Evolutionary conservation across 2,113 vertebrate genomes (phyloP).

Genomic region (Muscicapa adusta): DNA sequence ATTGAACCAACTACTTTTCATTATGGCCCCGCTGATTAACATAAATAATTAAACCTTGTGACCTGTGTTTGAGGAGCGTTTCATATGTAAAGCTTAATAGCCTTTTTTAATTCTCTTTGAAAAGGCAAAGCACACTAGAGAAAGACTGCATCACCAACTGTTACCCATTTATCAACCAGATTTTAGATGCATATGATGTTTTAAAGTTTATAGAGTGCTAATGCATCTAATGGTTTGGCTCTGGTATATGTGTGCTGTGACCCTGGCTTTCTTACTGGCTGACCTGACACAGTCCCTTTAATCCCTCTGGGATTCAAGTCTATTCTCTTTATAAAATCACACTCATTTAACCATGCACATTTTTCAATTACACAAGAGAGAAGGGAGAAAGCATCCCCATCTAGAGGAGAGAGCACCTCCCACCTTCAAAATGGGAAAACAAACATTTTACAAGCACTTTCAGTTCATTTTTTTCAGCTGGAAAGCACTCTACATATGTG

Average conservation of each 20-base stretch:
- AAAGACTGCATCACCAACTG: not conserved
- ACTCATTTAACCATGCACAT: not conserved
- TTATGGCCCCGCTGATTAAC: not conserved
- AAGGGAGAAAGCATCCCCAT: not conserved
- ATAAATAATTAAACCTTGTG: not conserved
- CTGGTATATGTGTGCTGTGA: not conserved
- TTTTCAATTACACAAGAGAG: not conserved
- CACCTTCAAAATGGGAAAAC: not conserved
- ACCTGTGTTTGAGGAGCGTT: not conserved
- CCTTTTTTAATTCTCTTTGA: not conserved
- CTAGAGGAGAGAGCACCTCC: no score
- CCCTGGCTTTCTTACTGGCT: not conserved
- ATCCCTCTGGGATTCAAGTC: not conserved
- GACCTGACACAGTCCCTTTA: not conserved
- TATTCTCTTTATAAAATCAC: not conserved
- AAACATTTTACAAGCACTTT: not conserved
- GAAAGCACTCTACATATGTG: not conserved
- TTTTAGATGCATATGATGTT: not conserved
- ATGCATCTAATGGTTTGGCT: not conserved
- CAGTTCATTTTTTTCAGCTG: not conserved
- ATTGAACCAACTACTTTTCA: not conserved
- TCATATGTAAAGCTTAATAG: not conserved
- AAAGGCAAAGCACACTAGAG: not conserved
- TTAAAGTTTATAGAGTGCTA: not conserved
- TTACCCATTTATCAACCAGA: conserved; percentile 28